Conservation (phyloP, 2,113 vertebrate species). For the Plecotus auritus region DNA sequence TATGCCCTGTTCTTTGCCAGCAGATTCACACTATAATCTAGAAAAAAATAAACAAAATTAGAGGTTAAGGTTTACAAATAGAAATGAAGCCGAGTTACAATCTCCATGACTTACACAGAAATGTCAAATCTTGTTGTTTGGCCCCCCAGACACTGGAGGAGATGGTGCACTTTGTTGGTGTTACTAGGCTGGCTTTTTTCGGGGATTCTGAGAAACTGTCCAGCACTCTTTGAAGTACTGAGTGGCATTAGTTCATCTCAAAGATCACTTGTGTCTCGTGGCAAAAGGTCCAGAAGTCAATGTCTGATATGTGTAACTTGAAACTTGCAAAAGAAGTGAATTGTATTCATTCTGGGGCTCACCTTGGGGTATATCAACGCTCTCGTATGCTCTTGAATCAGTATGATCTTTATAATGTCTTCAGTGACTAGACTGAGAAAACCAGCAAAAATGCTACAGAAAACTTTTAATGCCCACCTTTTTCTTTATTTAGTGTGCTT, state of each 20-base stretch:
- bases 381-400: slow-evolving; percentile 2
- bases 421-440: slow-evolving; percentile 18
- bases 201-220: slow-evolving; percentile 44
- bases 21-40: background rate
- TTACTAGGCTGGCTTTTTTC: slow-evolving; percentile 47
- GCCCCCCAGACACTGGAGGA: background rate
- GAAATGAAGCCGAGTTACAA: background rate
- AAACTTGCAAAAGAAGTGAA: slow-evolving; percentile 60
- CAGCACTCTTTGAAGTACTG: slow-evolving; percentile 59
- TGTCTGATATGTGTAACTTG: slow-evolving; percentile 59
- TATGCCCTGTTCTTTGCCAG: background rate
- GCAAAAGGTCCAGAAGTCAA: slow-evolving; percentile 63
- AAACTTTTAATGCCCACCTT: slow-evolving; percentile 14
- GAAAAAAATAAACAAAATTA: background rate
- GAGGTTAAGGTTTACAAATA: background rate
- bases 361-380: slow-evolving; percentile 38
- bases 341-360: slow-evolving; percentile 51
- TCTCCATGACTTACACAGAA: background rate
- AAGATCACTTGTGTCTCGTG: slow-evolving; percentile 60
- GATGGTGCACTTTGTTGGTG: slow-evolving; percentile 9
- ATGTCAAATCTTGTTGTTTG: background rate
- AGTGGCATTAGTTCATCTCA: slow-evolving; percentile 55
- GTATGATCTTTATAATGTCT: slow-evolving; percentile 37
- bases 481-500: background rate
- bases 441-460: background rate